These are phyloP conservation scores for Pygoscelis antarcticus DNA, from an alignment of 2,113 vertebrate species.

Conservation along the genomic window DNA sequence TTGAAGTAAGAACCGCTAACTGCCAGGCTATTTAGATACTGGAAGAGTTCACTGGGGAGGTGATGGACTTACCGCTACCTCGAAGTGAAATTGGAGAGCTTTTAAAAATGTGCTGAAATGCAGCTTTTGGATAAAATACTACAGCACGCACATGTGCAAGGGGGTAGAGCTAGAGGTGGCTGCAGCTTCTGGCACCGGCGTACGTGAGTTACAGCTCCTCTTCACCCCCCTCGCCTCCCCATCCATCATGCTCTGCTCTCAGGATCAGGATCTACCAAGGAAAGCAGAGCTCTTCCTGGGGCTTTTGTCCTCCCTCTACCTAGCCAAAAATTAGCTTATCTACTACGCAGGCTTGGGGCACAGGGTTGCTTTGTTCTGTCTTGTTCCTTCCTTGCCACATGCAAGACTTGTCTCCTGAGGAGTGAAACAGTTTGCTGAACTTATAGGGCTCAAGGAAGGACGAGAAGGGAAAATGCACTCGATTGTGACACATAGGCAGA, in stretches of 20 bases:
- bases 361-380: not conserved
- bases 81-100: slow-evolving; percentile 16
- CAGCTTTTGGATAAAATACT: slow-evolving; percentile 20
- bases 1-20: slow-evolving; percentile 40
- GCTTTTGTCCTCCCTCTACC: not conserved
- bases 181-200: not conserved
- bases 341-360: not conserved
- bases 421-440: not conserved
- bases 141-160: not conserved
- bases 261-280: not conserved
- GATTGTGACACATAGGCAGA: not conserved
- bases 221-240: not conserved
- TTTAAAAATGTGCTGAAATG: slow-evolving; percentile 31
- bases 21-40: not conserved
- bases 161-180: not conserved
- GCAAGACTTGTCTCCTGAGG: not conserved
- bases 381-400: not conserved
- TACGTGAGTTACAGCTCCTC: not conserved
- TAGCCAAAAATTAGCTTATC: not conserved
- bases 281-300: not conserved
- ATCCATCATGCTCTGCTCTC: not conserved
- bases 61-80: slow-evolving; percentile 11
- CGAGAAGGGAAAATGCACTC: not conserved
- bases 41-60: slow-evolving; percentile 23
- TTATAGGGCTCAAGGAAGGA: not conserved